phyloP scores from a whole-genome alignment of 1,140 invertebrate species.

The Sinella curviseta region DNA sequence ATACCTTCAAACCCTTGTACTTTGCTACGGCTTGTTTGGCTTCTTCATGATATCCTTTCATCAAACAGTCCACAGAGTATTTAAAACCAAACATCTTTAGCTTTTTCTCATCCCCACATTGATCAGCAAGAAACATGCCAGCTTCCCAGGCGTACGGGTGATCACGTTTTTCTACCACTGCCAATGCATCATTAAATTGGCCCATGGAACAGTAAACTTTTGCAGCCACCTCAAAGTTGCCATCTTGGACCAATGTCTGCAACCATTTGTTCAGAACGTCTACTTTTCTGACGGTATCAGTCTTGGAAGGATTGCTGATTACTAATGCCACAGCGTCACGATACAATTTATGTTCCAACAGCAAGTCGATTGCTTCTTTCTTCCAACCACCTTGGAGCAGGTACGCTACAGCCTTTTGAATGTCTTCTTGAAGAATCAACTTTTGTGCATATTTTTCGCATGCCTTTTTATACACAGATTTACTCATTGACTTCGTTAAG shows the following conservation, averaged over 20 bases:
- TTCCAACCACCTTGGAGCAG: constrained; percentile 4
- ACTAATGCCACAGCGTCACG: constrained; percentile 37
- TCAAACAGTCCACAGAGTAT: constrained; percentile 26
- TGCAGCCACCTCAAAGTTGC: constrained; percentile 36
- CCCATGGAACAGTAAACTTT: constrained; percentile 40
- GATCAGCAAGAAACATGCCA: constrained; percentile 29
- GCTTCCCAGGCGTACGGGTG: constrained; percentile 36
- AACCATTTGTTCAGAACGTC: constrained; percentile 34
- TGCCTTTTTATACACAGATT: constrained; percentile 21
- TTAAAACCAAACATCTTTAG: constrained; percentile 36
- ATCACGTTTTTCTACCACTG: constrained; percentile 30
- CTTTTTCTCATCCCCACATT: constrained; percentile 19
- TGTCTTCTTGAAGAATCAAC: constrained; percentile 24
- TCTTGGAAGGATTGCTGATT: background rate
- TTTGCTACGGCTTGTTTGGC: constrained; percentile 16
- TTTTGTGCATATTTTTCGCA: constrained; percentile 28
- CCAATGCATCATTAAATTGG: constrained; percentile 30
- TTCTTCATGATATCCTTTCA: constrained; percentile 29
- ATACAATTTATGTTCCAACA: constrained; percentile 29
- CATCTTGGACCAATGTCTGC: constrained; percentile 19
- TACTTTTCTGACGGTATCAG: background rate
- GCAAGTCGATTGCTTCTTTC: constrained; percentile 31
- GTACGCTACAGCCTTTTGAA: constrained; percentile 27
- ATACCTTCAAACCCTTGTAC: constrained; percentile 28
- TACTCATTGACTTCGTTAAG: background rate